A percentile compares a stretch with the other conserved stretches of the same genome.
These are phyloP conservation scores for Ceratitis capitata DNA, from an alignment of 1,140 invertebrate genomes.

Conservation along the genomic window DNA sequence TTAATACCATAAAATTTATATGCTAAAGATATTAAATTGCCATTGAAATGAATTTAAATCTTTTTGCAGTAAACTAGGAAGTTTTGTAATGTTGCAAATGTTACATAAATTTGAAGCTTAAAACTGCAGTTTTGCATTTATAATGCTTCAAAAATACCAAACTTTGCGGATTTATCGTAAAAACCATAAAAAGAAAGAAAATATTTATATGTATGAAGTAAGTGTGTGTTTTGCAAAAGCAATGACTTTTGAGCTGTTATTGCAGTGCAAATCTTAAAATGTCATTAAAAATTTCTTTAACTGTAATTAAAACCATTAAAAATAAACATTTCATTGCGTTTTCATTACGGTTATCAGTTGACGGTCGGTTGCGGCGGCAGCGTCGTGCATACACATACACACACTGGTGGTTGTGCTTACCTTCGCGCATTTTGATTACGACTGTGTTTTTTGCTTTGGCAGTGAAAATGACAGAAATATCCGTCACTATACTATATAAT, in stretches of 20 bases:
- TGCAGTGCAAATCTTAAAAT: slow-evolving; percentile 38
- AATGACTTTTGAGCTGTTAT: neutral
- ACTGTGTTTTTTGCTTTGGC: neutral
- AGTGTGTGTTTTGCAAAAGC: neutral
- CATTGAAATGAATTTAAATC: slow-evolving; percentile 19
- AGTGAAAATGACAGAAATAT: slow-evolving; percentile 15
- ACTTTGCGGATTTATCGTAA: neutral
- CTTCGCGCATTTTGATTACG: no score
- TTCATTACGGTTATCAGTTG: slow-evolving; percentile 26
- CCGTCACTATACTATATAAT: neutral
- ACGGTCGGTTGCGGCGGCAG: neutral
- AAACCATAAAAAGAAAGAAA: slow-evolving; percentile 13
- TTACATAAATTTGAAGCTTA: neutral
- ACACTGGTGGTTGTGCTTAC: no score
- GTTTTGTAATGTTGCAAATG: neutral
- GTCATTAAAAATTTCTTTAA: slow-evolving; percentile 43
- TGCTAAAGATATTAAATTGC: slow-evolving; percentile 11
- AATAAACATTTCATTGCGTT: slow-evolving; percentile 43
- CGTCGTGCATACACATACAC: neutral
- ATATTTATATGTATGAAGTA: no score
- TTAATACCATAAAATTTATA: slow-evolving; percentile 1
- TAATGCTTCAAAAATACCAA: neutral
- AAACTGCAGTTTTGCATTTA: slow-evolving; percentile 4
- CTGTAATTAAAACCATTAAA: slow-evolving; percentile 43
- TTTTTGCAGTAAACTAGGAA: neutral